Percentiles rank a stretch among this genome's conserved stretches.
phyloP scores from a whole-genome alignment of 2,888 invertebrate genomes.

The Meloe dianella region DNA sequence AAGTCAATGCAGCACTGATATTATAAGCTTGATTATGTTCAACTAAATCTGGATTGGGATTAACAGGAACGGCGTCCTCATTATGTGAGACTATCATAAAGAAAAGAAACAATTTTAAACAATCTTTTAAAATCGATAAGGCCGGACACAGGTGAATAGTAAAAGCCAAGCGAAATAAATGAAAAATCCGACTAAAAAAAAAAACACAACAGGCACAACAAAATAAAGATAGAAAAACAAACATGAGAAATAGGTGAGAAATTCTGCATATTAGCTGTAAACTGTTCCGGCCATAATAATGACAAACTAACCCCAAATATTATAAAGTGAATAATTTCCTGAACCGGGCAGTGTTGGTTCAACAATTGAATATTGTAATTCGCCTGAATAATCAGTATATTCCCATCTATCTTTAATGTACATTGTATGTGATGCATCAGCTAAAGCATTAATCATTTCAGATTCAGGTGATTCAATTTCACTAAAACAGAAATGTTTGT shows the following conservation, averaged over 20 bases:
- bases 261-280: neutral
- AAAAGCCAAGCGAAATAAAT: neutral
- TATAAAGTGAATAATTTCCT: conserved; percentile 82
- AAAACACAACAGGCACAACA: too few species aligned
- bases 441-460: conserved; percentile 57
- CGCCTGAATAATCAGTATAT: conserved; percentile 71
- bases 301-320: conserved; percentile 71
- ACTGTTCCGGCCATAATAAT: neutral
- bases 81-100: conserved; percentile 62
- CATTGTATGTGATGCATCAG: conserved; percentile 79
- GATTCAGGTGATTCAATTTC: conserved; percentile 51
- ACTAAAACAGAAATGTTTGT: conserved; percentile 14
- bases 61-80: conserved; percentile 61
- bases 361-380: conserved; percentile 77
- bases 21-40: conserved; percentile 74
- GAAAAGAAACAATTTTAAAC: conserved; percentile 10
- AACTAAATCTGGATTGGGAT: conserved; percentile 63
- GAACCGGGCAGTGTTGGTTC: conserved; percentile 84
- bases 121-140: neutral
- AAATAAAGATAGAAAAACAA: too few species aligned
- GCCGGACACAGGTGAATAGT: neutral
- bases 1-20: conserved; percentile 81
- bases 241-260: too few species aligned
- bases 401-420: conserved; percentile 84
- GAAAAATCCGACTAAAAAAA: neutral